A percentile compares a stretch with the other conserved stretches of the same genome.
phyloP scores from a whole-genome alignment of 2,113 vertebrate species.

The Malaclemys terrapin region DNA sequence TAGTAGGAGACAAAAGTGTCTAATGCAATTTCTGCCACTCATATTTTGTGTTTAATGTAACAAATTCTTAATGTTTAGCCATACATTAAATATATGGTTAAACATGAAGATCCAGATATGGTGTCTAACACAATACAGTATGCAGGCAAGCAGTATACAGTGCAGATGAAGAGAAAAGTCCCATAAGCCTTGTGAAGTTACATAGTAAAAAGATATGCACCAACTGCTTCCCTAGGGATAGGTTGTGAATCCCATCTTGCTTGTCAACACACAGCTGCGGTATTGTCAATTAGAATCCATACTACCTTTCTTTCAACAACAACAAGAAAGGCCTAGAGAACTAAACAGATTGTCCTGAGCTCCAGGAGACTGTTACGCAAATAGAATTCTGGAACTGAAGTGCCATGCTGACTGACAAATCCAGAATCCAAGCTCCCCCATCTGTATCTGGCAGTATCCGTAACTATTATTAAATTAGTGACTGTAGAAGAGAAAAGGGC shows the following conservation, averaged over 20 bases:
- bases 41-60: slow-evolving; percentile 57
- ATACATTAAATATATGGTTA: slow-evolving; percentile 22
- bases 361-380: not conserved
- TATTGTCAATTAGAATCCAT: not conserved
- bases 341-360: not conserved
- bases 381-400: not conserved
- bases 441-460: not conserved
- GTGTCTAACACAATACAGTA: slow-evolving; percentile 45
- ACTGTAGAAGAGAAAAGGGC: not conserved
- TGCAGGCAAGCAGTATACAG: slow-evolving; percentile 60
- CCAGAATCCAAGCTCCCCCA: accelerated
- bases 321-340: not conserved
- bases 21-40: slow-evolving; percentile 67
- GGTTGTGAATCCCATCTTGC: not conserved
- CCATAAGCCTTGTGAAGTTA: slow-evolving; percentile 65
- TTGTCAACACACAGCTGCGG: not conserved
- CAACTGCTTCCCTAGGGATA: slow-evolving; percentile 18
- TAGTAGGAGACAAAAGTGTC: slow-evolving; percentile 59
- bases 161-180: slow-evolving; percentile 67
- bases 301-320: not conserved
- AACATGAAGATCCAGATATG: slow-evolving; percentile 48
- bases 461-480: not conserved
- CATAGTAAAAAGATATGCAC: slow-evolving; percentile 61
- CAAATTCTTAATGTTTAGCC: not conserved
- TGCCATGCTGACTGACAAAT: accelerated